Conservation (phyloP, 2,888 invertebrate species). For the Dryococelus australis region DNA sequence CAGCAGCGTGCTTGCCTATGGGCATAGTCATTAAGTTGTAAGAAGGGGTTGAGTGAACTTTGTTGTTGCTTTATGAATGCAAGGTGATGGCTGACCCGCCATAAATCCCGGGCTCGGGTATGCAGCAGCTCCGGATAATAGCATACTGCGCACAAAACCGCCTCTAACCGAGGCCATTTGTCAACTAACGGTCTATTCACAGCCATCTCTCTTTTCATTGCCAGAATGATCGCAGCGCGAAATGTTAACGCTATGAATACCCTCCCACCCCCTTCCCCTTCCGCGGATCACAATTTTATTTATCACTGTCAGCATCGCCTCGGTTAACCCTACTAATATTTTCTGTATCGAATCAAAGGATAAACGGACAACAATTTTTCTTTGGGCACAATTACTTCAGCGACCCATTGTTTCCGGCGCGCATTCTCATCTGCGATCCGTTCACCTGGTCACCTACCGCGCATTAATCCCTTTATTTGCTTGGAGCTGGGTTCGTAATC, state of each 20-base stretch:
- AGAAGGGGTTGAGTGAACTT: background rate
- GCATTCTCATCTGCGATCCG: background rate
- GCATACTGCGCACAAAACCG: background rate
- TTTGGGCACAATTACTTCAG: background rate
- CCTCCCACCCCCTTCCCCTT: background rate
- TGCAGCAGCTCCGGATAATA: conserved; percentile 10
- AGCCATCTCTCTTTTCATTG: background rate
- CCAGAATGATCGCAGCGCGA: background rate
- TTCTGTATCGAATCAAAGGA: background rate
- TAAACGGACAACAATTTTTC: background rate
- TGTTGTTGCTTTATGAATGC: background rate
- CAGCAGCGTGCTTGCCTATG: too few relatives aligned
- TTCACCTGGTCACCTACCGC: background rate
- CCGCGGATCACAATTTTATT: background rate
- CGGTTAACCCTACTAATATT: background rate
- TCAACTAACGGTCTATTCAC: background rate
- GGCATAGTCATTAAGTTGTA: too few relatives aligned
- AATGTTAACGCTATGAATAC: background rate
- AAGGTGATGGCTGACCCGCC: background rate
- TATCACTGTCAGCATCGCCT: background rate
- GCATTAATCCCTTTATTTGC: background rate
- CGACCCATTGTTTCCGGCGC: background rate
- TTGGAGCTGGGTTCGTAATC: background rate
- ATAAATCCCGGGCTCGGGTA: background rate
- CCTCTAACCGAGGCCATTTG: background rate